phyloP scores from a whole-genome alignment of 64 coral and sea anemone genomes.

The Trachythela sp. region DNA sequence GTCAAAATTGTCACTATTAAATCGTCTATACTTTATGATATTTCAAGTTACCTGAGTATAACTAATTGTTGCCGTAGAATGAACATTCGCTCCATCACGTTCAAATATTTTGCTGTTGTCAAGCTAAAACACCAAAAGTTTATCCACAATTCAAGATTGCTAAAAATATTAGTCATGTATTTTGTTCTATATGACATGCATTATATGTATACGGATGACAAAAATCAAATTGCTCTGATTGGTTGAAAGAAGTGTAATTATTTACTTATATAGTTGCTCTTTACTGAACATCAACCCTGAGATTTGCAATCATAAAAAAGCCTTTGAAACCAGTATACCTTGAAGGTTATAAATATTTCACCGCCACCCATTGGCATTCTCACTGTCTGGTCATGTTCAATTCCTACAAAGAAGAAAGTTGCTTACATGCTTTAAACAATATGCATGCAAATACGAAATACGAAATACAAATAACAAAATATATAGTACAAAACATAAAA shows the following conservation, averaged over 20 bases:
- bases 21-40: too few species aligned
- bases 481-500: too few species aligned
- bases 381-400: slow-evolving; percentile 91
- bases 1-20: too few species aligned
- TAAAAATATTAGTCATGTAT: background rate
- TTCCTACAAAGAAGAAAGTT: slow-evolving; percentile 35
- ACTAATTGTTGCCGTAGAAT: slow-evolving; percentile 69
- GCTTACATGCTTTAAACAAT: background rate
- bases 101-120: slow-evolving; percentile 90
- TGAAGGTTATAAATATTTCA: slow-evolving; percentile 91
- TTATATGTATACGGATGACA: too few species aligned
- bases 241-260: too few species aligned
- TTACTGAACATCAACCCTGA: too few species aligned
- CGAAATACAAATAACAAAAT: too few species aligned
- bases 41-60: slow-evolving; percentile 91
- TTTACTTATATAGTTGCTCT: too few species aligned
- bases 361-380: slow-evolving; percentile 71
- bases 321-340: slow-evolving; percentile 20
- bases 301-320: background rate
- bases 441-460: too few species aligned
- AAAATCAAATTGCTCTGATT: too few species aligned
- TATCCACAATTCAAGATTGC: background rate
- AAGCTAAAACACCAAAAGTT: slow-evolving; percentile 48
- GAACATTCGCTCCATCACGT: slow-evolving; percentile 69
- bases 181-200: background rate